Evolutionary conservation across 2,113 vertebrate genomes (phyloP).

Genomic region (Lophius piscatorius): DNA sequence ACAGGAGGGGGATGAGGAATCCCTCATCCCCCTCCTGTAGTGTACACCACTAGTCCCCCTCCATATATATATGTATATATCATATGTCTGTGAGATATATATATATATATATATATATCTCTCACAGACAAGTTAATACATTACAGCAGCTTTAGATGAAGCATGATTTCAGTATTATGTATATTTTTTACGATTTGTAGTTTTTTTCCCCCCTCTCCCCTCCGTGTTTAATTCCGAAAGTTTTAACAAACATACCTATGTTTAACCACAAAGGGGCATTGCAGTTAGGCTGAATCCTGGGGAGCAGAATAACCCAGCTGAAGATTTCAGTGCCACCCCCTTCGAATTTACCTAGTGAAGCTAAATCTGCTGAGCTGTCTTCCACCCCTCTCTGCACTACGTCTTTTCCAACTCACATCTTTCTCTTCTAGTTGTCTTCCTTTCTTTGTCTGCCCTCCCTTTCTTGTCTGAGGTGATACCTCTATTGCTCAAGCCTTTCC

Average conservation of each 20-base stretch:
- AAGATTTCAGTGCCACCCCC: constrained; percentile 62
- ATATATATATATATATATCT: too few species aligned
- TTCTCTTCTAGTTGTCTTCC: constrained; percentile 24
- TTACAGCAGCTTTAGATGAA: neutral
- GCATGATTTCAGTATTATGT: neutral
- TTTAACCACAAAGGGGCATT: constrained; percentile 70
- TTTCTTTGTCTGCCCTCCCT: neutral
- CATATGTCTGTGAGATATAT: too few species aligned
- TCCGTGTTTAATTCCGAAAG: neutral
- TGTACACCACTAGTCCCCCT: too few species aligned
- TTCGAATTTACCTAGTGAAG: constrained; percentile 69
- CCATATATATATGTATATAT: too few species aligned
- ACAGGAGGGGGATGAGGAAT: neutral
- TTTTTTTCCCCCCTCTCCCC: constrained; percentile 10
- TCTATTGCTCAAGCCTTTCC: constrained; percentile 34
- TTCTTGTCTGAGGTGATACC: neutral
- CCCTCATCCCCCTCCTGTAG: too few species aligned
- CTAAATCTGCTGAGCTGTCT: constrained; percentile 77
- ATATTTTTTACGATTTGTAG: neutral
- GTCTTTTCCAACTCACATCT: constrained; percentile 59
- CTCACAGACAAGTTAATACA: too few species aligned
- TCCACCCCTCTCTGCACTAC: constrained; percentile 57
- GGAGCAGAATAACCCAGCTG: constrained; percentile 32
- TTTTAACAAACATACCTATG: neutral
- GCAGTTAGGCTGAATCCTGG: constrained; percentile 47